Percentiles rank a stretch among this genome's conserved stretches.
These are phyloP conservation scores for Sibirionetta formosa DNA, from an alignment of 2,797 vertebrate genomes.

Conservation along the genomic window DNA sequence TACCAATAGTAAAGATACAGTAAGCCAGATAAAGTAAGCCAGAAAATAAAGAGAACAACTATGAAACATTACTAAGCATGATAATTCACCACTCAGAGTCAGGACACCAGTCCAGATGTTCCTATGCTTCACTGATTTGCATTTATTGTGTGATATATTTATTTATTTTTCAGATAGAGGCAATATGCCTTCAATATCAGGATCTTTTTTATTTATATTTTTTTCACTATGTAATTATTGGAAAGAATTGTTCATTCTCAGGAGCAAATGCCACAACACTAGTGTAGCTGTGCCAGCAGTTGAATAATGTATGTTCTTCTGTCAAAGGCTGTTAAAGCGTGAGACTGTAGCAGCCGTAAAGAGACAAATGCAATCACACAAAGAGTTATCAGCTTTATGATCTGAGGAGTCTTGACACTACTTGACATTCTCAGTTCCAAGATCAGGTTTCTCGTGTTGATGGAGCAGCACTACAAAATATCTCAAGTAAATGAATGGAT, in stretches of 20 bases:
- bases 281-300: not conserved
- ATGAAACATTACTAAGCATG: not conserved
- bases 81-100: not conserved
- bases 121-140: not conserved
- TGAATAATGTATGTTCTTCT: slow-evolving; percentile 41
- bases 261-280: slow-evolving; percentile 9
- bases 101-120: not conserved
- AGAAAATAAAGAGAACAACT: not conserved
- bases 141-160: not conserved
- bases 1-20: not conserved
- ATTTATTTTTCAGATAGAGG: not conserved
- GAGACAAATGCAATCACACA: slow-evolving; percentile 77
- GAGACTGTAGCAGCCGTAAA: slow-evolving; percentile 66
- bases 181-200: not conserved
- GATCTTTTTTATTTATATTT: not conserved
- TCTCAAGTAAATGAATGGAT: slow-evolving; percentile 70
- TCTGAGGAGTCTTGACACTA: slow-evolving; percentile 74
- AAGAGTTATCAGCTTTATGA: slow-evolving; percentile 73
- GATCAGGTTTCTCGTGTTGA: slow-evolving; percentile 66
- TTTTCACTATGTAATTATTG: not conserved
- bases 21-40: not conserved
- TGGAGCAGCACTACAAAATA: slow-evolving; percentile 72
- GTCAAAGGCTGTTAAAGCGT: slow-evolving; percentile 43
- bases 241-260: slow-evolving; percentile 6
- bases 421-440: slow-evolving; percentile 79